Evolutionary conservation across 2,113 vertebrate genomes (phyloP).

Genomic region (Lichenostomus cassidix): DNA sequence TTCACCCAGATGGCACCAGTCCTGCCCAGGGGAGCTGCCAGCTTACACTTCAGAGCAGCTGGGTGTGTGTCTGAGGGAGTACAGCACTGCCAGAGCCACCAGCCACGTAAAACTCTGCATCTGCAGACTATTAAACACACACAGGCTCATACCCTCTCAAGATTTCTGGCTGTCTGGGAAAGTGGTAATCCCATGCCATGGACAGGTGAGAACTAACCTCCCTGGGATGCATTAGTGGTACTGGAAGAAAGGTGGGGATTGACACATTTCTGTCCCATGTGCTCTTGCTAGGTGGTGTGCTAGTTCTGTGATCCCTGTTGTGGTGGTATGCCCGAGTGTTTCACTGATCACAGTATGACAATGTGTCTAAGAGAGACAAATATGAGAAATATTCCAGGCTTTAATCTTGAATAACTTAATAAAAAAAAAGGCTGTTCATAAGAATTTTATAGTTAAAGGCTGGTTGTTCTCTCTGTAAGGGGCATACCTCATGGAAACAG

Average conservation of each 20-base stretch:
- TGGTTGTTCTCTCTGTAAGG: neutral
- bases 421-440: neutral
- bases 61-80: neutral
- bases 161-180: neutral
- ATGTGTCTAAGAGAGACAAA: neutral
- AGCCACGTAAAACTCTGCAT: neutral
- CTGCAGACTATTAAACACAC: fast-evolving
- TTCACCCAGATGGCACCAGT: fast-evolving
- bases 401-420: neutral
- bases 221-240: neutral
- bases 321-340: neutral
- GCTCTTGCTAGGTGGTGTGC: neutral
- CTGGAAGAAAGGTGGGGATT: neutral
- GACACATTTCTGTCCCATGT: fast-evolving
- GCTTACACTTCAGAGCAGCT: neutral
- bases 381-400: neutral
- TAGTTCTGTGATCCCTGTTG: neutral
- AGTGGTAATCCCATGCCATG: neutral
- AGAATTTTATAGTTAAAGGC: neutral
- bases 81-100: fast-evolving
- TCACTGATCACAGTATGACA: neutral
- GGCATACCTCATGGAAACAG: neutral
- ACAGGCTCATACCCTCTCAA: fast-evolving
- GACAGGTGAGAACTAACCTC: fast-evolving
- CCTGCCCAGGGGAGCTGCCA: neutral